Evolutionary conservation across 2,888 invertebrate genomes (phyloP), one percentile per base, ranked within the genome.

Genomic region (Hypsopygia costalis): DNA sequence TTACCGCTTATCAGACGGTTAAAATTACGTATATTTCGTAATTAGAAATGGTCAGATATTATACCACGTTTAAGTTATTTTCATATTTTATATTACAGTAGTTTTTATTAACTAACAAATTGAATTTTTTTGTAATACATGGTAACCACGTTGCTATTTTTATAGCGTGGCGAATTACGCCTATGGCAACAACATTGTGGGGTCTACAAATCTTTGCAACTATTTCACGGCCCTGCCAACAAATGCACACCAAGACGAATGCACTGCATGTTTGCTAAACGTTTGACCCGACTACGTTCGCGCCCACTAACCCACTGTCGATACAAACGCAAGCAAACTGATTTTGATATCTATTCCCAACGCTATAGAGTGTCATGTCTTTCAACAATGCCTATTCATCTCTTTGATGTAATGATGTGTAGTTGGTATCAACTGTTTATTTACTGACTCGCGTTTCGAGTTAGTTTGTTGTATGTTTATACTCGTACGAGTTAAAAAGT

Each of bases 371-470:
- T 74, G 62, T 67, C 76, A 69, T 81, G 67, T 81, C 73, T 66
- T 58, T 52, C 61, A 46, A 68, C 69, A 75, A 70, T 60, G 53
- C 52, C 59, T 67, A 66, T 75, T 76, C 74, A 81, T 76, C 74
- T 77, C 71, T 75, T 79, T 73, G 76, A 79, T 81, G 79, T 80
- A 81, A 82, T 81, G 76, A 82, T 81, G 81, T 81, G 78, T 80
- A 79, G 81, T 77, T 69, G 69, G 76, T 83, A 82, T 85, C 82
- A 78, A 83, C 80, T 85, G 83, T 87, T 87, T 85, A 83, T 86
- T 85, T 85, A 82, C 79, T 72, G 74, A 63, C 64, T 48, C 59
- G 52, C 56, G 57, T 60, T 62, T 55, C 56, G 49, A 47, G 49
- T 46, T 58, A 46, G 49, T 52, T 43, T 44, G 65, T 58, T 65